Evolutionary conservation across 1,140 invertebrate genomes (phyloP), one percentile per base, ranked within the genome.

Genomic region (Neoseiulus cucumeris): DNA sequence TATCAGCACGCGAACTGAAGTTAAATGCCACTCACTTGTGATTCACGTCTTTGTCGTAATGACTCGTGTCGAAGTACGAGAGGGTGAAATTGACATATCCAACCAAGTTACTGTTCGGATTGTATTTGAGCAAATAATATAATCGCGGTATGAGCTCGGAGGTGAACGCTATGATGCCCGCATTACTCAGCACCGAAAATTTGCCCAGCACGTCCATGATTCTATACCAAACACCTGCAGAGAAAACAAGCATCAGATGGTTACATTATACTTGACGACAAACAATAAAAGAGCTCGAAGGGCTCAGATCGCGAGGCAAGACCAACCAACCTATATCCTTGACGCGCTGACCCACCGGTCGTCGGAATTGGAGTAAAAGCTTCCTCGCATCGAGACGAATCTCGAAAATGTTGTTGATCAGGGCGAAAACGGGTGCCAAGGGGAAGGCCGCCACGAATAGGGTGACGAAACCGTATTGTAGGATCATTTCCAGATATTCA

Each of bases 91-190:
- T 83, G 6, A 94, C 78, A 76, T 91, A 96, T 17, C 87, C 86
- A 14, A 82, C 71, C 47, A 92, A 72, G 17, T 78, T 80, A 20
- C 82, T 75, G 74, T 85, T 75, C 20, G 77, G 68, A 51, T 81
- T 83, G 17, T 82, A 78, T 67, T 78, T 78, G 64, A 74, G 73
- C 55, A 74, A 71, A 76, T 97, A 98, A 7, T 96, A 85, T 45
- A 96, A 72, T 55, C 87, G 83, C 14, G 94, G 93, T 68, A 98
- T 89, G 76, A 97, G 93, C 72, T 97, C 91, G 0, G 92, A 97
- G 2, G 94, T 97, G 78, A 98, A 98, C 42, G 94, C 94, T 73
- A 99, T 98, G 64, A 98, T 93, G 72, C 96, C 91, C 76, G 93
- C 91, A 79, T 96, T 96, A 45, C 88, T 91, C 20, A 95, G 85